Percentiles rank a stretch among this genome's conserved stretches.
phyloP scores from a whole-genome alignment of 1,140 invertebrate species.

The Leptinotarsa undecemlineata region DNA sequence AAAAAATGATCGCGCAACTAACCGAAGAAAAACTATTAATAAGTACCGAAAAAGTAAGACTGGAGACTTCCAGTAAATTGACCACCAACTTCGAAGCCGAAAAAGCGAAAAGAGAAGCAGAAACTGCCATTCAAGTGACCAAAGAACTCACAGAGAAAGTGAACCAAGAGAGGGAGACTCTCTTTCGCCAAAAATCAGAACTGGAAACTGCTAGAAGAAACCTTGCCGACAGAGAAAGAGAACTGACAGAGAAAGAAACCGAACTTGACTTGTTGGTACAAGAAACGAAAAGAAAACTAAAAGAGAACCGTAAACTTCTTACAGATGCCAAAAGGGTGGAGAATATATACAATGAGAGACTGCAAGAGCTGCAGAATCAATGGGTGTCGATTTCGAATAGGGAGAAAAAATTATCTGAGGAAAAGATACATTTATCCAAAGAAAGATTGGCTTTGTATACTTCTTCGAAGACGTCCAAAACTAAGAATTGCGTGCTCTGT shows the following conservation, averaged over 20 bases:
- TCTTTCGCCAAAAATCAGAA: conserved; percentile 54
- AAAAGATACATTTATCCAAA: conserved; percentile 50
- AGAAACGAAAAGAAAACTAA: conserved; percentile 24
- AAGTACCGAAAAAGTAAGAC: conserved; percentile 54
- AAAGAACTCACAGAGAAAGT: conserved; percentile 56
- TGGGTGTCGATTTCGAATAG: conserved; percentile 40
- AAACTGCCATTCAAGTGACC: conserved; percentile 58
- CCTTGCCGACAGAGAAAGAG: conserved; percentile 54
- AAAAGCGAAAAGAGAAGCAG: conserved; percentile 55
- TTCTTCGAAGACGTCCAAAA: conserved; percentile 26
- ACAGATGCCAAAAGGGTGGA: conserved; percentile 33
- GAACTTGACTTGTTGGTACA: conserved; percentile 45
- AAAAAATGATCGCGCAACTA: conserved; percentile 52
- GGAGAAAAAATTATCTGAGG: conserved; percentile 52
- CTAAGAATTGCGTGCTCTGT: conserved; percentile 41
- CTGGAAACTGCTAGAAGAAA: conserved; percentile 55
- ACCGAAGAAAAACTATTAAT: conserved; percentile 57
- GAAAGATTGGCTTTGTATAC: conserved; percentile 45
- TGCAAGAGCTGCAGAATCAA: conserved; percentile 48
- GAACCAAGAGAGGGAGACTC: conserved; percentile 56
- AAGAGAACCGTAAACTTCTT: conserved; percentile 30
- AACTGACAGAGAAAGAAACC: conserved; percentile 51
- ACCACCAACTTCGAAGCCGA: conserved; percentile 50
- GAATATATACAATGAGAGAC: conserved; percentile 46
- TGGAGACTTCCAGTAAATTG: conserved; percentile 55